A percentile compares a stretch with the other conserved stretches of the same genome.
Evolutionary conservation across 2,113 vertebrate genomes (phyloP).

Genomic region (Pangasianodon hypophthalmus): DNA sequence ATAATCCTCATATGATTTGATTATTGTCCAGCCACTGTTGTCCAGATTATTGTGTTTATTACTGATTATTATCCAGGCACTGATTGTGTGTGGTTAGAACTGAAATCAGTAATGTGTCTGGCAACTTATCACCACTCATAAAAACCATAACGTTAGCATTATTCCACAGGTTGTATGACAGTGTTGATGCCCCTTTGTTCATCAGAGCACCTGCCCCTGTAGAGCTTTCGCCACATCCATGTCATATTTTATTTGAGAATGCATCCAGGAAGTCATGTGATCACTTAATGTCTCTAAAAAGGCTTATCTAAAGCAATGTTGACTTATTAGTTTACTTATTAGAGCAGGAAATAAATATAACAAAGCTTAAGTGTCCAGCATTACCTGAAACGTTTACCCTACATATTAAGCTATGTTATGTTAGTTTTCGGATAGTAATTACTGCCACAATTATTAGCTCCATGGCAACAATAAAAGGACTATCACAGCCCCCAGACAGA

Average conservation of each 20-base stretch:
- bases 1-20: neutral
- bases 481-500: conserved; percentile 56
- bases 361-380: neutral
- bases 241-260: neutral
- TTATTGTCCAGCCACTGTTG: too few species aligned
- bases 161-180: neutral
- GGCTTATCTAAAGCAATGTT: neutral
- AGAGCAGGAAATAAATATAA: neutral
- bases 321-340: too few species aligned
- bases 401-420: conserved; percentile 37
- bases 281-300: neutral
- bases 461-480: conserved; percentile 75
- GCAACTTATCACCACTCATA: neutral
- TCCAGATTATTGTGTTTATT: too few species aligned
- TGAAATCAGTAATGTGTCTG: neutral
- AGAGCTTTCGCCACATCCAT: neutral
- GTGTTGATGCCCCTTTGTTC: neutral
- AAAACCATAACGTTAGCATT: neutral
- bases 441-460: conserved; percentile 65
- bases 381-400: neutral
- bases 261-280: neutral
- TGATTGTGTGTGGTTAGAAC: neutral
- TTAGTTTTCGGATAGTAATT: conserved; percentile 44
- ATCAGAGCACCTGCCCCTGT: neutral
- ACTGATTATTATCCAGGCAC: neutral